Conservation (phyloP, 2,797 vertebrate species). For the Pseudopleuronectes americanus region DNA sequence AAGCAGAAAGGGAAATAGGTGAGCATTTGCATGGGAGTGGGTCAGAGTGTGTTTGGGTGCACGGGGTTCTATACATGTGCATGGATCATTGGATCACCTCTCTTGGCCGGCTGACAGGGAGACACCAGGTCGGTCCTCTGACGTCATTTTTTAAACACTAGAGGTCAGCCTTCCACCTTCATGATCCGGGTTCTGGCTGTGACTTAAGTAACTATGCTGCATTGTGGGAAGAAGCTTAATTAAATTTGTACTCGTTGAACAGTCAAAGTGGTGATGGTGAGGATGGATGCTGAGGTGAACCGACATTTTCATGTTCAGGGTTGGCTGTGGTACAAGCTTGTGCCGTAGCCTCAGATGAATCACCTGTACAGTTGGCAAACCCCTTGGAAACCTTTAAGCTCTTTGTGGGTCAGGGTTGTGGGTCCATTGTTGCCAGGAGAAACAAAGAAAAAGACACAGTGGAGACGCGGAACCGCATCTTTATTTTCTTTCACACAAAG, state of each 20-base stretch:
- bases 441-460: background rate
- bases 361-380: no score
- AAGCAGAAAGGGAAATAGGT: background rate
- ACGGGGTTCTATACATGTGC: background rate
- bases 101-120: slow-evolving; percentile 11
- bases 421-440: background rate
- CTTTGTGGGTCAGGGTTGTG: no score
- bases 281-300: no score
- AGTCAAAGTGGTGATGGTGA: no score
- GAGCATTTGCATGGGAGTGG: background rate
- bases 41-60: background rate
- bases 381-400: no score
- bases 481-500: no score
- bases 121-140: slow-evolving; percentile 8
- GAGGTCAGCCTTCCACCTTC: slow-evolving; percentile 48
- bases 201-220: background rate
- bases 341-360: background rate
- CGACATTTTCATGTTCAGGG: background rate
- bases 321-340: background rate
- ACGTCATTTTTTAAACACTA: slow-evolving; percentile 43
- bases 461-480: background rate
- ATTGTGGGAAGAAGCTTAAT: background rate
- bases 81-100: slow-evolving; percentile 20
- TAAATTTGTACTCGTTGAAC: no score
- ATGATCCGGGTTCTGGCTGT: background rate